Evolutionary conservation across 2,797 vertebrate genomes (phyloP), one percentile per base, ranked within the genome.

Genomic region (Coilia nasus): DNA sequence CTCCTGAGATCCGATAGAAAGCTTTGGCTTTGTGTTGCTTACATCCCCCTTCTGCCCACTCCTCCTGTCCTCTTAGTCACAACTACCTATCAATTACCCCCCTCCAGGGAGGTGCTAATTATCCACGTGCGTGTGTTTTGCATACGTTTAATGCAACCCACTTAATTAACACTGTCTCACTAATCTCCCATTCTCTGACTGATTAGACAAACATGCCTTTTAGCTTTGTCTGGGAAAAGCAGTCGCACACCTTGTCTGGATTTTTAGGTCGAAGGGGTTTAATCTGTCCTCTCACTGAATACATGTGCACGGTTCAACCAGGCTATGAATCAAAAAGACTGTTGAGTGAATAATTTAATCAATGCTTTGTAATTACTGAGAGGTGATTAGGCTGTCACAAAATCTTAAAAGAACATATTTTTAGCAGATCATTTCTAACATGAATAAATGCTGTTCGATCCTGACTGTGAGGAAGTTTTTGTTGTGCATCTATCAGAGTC

Each of bases 101-200:
- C 93, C 93, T 93, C 93, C 85, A 84, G 90, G 91, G 95, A 94
- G 90, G 93, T 90, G 25, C 87, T 95, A 95, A 96, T 95, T 94
- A 95, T 93, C 93, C 92, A 91, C 60, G 86, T 92, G 94, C 92
- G 91, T 94, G 94, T 94, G 92, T 93, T 94, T 90, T 86, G 92
- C 93, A 92, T 91, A 93, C 92, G 93, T 94, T 94, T 94, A 94
- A 90, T 46, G 87, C 89, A 87, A 90, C 91, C 91, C 90, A 91
- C 90, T 93, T 93, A 95, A 94, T 95, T 95, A 94, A 92, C 56
- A 87, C 89, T 91, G 91, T 90, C 92, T 92, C 88, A 87, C 90
- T 90, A 92, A 92, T 92, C 89, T 89, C 91, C 88, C 85, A 85
- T 88, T 2, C 87, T 81, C 89, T 94, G 92, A 93, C 91, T 89